A percentile compares a stretch with the other conserved stretches of the same genome.
These are phyloP conservation scores for Myiozetetes cayanensis DNA, from an alignment of 2,113 vertebrate genomes.

Conservation along the genomic window DNA sequence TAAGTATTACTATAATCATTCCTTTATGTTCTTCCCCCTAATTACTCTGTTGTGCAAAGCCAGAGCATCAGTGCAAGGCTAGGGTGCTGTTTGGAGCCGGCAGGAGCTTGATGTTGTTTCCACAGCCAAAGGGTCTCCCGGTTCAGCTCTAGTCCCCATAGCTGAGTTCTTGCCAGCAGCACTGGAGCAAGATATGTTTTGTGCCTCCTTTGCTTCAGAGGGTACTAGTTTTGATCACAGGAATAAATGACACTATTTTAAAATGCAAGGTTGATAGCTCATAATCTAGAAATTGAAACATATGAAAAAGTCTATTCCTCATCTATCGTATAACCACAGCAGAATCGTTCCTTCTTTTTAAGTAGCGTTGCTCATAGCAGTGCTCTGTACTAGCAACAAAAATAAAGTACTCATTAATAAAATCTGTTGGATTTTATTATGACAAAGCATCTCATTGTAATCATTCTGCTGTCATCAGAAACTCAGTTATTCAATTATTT, in stretches of 20 bases:
- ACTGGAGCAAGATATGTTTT: background rate
- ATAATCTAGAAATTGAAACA: background rate
- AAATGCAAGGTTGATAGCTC: background rate
- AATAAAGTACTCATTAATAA: background rate
- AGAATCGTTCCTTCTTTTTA: background rate
- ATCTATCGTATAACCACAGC: fast-evolving
- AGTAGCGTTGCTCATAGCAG: background rate
- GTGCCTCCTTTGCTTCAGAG: background rate
- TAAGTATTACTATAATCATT: background rate
- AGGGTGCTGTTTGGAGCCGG: background rate
- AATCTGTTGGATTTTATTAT: background rate
- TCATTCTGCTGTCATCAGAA: background rate
- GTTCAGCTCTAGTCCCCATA: background rate
- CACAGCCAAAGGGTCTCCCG: background rate
- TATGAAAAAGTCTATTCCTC: background rate
- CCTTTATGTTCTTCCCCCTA: background rate
- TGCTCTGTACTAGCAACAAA: background rate
- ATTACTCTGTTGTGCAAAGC: background rate
- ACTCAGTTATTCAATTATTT: background rate
- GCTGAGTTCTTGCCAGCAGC: background rate
- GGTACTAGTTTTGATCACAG: background rate
- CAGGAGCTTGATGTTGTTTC: background rate
- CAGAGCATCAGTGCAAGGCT: background rate
- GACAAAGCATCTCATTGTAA: background rate
- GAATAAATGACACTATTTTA: background rate